A percentile compares a stretch with the other conserved stretches of the same genome.
Conservation (phyloP, 2,888 invertebrate species). For the Thalpophila matura region DNA sequence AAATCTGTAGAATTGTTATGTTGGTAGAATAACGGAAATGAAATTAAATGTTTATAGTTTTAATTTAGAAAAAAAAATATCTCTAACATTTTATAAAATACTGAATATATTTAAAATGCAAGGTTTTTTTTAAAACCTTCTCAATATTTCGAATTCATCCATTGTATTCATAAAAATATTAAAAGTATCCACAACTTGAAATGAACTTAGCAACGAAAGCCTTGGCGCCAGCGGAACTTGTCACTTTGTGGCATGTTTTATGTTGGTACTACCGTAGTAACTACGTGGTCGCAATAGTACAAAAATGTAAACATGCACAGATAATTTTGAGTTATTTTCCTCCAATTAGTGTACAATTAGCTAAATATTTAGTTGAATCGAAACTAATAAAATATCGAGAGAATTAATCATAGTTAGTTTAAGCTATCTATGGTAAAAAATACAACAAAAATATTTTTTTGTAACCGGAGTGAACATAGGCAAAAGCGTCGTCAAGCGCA, state of each 20-base stretch:
- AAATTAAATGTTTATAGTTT: background rate
- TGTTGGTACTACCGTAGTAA: conserved; percentile 84
- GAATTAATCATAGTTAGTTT: conserved; percentile 40
- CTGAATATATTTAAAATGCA: too few species aligned
- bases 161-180: background rate
- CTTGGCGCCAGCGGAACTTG: conserved; percentile 88
- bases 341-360: conserved; percentile 58
- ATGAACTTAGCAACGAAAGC: conserved; percentile 74
- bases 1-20: conserved; percentile 9
- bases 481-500: conserved; percentile 89
- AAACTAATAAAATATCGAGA: conserved; percentile 44
- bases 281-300: conserved; percentile 88
- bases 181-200: conserved; percentile 28
- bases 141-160: accelerated
- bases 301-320: conserved; percentile 89
- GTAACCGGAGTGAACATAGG: conserved; percentile 89
- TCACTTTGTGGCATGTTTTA: conserved; percentile 64
- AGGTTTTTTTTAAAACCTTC: too few species aligned
- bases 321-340: conserved; percentile 75
- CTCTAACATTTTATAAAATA: too few species aligned
- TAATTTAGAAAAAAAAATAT: accelerated
- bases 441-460: conserved; percentile 78
- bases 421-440: conserved; percentile 47
- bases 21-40: conserved; percentile 37
- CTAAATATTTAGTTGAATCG: conserved; percentile 43